These are phyloP conservation scores for Brachyistius frenatus DNA, from an alignment of 2,113 vertebrate species.

Conservation along the genomic window DNA sequence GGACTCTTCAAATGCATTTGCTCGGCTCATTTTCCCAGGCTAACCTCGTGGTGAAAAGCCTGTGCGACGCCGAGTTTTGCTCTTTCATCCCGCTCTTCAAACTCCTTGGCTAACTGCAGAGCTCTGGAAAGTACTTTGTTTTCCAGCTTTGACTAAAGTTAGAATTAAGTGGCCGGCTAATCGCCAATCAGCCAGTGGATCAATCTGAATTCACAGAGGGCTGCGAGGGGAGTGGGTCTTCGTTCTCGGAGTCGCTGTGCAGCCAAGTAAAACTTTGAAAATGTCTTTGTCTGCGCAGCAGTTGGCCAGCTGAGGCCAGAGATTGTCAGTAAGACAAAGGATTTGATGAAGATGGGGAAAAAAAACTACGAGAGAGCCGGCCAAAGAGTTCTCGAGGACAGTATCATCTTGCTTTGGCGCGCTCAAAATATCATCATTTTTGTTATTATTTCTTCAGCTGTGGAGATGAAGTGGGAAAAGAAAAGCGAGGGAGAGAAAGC, in stretches of 20 bases:
- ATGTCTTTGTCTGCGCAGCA: slow-evolving; percentile 8
- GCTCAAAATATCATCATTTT: slow-evolving; percentile 34
- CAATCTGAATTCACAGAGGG: slow-evolving; percentile 40
- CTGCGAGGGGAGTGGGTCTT: neutral
- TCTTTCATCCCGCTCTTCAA: slow-evolving; percentile 58
- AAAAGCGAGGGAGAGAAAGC: slow-evolving; percentile 8
- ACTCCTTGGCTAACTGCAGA: slow-evolving; percentile 35
- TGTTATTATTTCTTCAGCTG: slow-evolving; percentile 25
- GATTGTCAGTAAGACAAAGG: slow-evolving; percentile 45
- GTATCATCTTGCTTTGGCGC: slow-evolving; percentile 17
- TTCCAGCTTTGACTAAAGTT: slow-evolving; percentile 43
- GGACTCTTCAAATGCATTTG: slow-evolving; percentile 57
- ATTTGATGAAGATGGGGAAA: slow-evolving; percentile 49
- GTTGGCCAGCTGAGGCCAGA: slow-evolving; percentile 36
- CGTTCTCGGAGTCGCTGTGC: neutral
- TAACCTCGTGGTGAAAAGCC: slow-evolving; percentile 21
- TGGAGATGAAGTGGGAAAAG: slow-evolving; percentile 25
- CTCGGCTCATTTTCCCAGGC: slow-evolving; percentile 40
- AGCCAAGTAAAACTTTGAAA: slow-evolving; percentile 35
- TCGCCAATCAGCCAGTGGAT: slow-evolving; percentile 52
- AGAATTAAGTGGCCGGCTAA: slow-evolving; percentile 50
- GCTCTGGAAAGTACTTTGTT: slow-evolving; percentile 45
- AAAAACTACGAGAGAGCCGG: slow-evolving; percentile 26
- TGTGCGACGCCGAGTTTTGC: slow-evolving; percentile 24
- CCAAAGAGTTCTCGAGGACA: slow-evolving; percentile 40